A percentile compares a stretch with the other conserved stretches of the same genome.
Conservation (phyloP, 2,113 vertebrate species). For the Smithornis capensis region DNA sequence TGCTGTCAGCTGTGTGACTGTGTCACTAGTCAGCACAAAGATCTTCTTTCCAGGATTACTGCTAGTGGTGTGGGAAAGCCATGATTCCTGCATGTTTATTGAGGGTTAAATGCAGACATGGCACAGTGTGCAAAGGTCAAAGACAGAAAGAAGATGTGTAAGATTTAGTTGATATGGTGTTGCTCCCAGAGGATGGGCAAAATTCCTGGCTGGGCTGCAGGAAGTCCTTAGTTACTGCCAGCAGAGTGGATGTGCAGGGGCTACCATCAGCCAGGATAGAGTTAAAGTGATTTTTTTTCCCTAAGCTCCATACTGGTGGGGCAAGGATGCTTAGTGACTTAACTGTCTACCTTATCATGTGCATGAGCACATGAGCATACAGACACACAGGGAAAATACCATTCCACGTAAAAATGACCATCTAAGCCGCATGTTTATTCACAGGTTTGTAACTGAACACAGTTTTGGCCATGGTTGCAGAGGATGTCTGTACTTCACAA, state of each 20-base stretch:
- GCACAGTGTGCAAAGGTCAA: neutral
- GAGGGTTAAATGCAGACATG: neutral
- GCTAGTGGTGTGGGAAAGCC: neutral
- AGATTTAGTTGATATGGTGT: neutral
- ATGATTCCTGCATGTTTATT: neutral
- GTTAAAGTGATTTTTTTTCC: neutral
- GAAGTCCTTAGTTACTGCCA: neutral
- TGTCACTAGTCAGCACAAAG: neutral
- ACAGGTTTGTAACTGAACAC: neutral
- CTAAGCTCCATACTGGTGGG: neutral
- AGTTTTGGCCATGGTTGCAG: neutral
- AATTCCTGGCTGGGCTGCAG: neutral
- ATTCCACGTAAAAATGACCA: neutral
- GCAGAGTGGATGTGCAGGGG: neutral
- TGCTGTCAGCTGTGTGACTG: neutral
- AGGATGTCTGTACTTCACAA: neutral
- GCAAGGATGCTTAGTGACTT: neutral
- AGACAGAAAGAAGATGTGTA: neutral
- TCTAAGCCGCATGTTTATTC: neutral
- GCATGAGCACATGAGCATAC: neutral
- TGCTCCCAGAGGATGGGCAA: neutral
- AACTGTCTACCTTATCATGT: neutral
- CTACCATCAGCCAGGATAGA: neutral
- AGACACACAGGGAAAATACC: neutral
- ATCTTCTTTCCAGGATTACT: neutral